These are phyloP conservation scores for Gambusia yucatana DNA, from an alignment of 2,797 vertebrate genomes.

Conservation along the genomic window DNA sequence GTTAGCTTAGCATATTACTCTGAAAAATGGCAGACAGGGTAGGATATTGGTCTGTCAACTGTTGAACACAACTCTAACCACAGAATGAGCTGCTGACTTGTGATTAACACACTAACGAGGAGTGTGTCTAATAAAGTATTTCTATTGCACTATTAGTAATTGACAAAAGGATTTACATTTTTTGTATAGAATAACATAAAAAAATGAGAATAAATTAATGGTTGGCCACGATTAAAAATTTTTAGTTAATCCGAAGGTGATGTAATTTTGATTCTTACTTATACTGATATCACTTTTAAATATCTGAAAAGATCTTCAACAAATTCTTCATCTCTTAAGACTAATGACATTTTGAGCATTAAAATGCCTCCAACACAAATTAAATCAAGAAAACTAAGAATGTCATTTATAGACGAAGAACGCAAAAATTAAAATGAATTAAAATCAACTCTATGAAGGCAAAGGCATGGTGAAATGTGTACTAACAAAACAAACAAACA, in stretches of 20 bases:
- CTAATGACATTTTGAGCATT: neutral
- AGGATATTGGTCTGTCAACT: neutral
- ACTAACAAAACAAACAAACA: constrained; percentile 2
- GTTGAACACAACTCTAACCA: neutral
- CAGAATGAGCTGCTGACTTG: neutral
- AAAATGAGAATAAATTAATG: neutral
- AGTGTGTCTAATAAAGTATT: neutral
- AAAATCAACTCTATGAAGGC: neutral
- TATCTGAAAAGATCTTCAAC: neutral
- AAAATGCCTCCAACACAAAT: neutral
- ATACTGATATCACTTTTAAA: neutral
- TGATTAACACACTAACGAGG: neutral
- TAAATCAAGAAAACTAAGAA: neutral
- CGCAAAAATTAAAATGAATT: neutral
- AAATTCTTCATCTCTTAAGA: neutral
- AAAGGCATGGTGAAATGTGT: constrained; percentile 23
- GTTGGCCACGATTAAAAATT: neutral
- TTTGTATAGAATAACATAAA: neutral
- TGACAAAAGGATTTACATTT: neutral
- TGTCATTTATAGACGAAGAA: neutral
- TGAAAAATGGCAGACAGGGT: neutral
- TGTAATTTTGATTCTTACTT: neutral
- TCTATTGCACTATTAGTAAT: neutral
- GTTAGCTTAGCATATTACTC: neutral
- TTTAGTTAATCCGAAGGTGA: neutral